Evolutionary conservation across 2,113 vertebrate species (phyloP).

Genomic region (Tetraodon nigroviridis): DNA sequence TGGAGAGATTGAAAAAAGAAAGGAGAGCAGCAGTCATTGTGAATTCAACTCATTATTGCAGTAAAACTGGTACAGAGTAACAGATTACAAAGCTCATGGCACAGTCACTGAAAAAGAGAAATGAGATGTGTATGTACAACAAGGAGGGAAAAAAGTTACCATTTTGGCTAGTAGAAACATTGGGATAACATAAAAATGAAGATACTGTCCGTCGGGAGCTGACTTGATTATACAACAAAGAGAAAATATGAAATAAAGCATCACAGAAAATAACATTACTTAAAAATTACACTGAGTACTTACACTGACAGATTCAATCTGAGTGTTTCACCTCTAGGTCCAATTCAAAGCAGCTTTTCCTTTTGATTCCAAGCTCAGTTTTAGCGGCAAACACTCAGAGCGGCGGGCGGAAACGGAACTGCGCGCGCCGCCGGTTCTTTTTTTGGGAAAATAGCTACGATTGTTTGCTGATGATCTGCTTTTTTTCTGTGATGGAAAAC

Average conservation of each 20-base stretch:
- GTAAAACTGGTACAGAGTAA: constrained; percentile 70
- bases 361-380: constrained; percentile 48
- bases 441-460: constrained; percentile 69
- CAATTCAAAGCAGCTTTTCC: constrained; percentile 53
- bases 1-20: constrained; percentile 22
- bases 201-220: constrained; percentile 52
- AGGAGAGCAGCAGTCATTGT: constrained; percentile 55
- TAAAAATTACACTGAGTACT: constrained; percentile 62
- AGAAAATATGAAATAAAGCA: constrained; percentile 61
- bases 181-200: constrained; percentile 58
- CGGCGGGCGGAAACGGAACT: constrained; percentile 44
- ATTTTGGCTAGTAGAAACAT: constrained; percentile 59
- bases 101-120: constrained; percentile 66
- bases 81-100: constrained; percentile 69
- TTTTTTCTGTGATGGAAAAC: constrained; percentile 29
- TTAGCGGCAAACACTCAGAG: constrained; percentile 52
- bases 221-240: constrained; percentile 65
- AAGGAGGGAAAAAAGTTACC: constrained; percentile 50
- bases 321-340: constrained; percentile 58
- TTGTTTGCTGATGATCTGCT: constrained; percentile 52
- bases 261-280: constrained; percentile 54
- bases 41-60: constrained; percentile 71
- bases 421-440: constrained; percentile 38
- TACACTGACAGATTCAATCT: constrained; percentile 52
- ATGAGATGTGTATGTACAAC: constrained; percentile 66